A percentile compares a stretch with the other conserved stretches of the same genome.
These are phyloP conservation scores for Carassius auratus DNA, from an alignment of 2,113 vertebrate genomes.

Conservation along the genomic window DNA sequence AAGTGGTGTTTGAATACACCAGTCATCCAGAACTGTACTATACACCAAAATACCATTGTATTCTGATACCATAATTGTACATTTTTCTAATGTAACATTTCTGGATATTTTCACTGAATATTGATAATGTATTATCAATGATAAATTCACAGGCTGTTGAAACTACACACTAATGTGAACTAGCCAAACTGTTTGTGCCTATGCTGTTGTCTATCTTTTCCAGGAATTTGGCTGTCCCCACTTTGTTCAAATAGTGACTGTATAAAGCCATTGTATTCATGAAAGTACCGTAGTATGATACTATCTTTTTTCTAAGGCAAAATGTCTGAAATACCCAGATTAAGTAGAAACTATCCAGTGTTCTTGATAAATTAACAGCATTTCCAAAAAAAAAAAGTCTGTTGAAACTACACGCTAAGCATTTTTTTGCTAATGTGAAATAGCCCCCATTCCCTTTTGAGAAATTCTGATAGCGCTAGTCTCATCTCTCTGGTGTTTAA, in stretches of 20 bases:
- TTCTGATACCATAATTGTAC: neutral
- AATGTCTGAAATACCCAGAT: neutral
- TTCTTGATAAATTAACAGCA: constrained; percentile 9
- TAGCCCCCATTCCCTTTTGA: constrained; percentile 2
- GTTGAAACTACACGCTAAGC: constrained; percentile 29
- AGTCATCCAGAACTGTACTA: neutral
- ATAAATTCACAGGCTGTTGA: neutral
- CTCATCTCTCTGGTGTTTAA: constrained; percentile 34
- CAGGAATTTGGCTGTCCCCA: neutral
- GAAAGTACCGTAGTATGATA: neutral
- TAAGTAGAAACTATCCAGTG: constrained; percentile 1
- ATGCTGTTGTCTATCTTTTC: neutral
- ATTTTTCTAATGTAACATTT: neutral
- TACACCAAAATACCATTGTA: neutral
- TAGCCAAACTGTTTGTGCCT: neutral
- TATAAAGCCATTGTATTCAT: neutral
- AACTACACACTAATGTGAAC: neutral
- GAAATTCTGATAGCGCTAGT: constrained; percentile 27
- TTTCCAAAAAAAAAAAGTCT: constrained; percentile 12
- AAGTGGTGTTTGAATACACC: neutral
- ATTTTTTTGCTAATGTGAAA: constrained; percentile 19
- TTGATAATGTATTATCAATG: neutral
- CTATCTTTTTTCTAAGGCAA: neutral
- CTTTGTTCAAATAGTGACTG: neutral
- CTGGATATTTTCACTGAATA: neutral